Conservation (phyloP, 2,113 vertebrate genomes). For the Saccopteryx bilineata region DNA sequence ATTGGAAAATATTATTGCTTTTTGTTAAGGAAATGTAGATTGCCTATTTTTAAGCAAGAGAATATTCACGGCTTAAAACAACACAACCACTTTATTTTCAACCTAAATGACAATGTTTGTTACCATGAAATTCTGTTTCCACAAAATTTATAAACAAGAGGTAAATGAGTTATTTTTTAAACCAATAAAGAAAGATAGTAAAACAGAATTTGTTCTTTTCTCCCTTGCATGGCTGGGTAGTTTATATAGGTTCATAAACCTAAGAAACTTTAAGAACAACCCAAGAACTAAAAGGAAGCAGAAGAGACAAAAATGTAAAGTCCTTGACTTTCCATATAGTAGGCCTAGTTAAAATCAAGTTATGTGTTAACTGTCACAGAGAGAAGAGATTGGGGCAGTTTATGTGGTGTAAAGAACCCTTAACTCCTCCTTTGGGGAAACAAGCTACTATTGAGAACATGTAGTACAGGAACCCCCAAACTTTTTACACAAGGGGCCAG, state of each 20-base stretch:
- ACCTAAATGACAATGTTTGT: conserved; percentile 15
- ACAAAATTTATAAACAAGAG: conserved; percentile 23
- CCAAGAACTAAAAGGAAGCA: neutral
- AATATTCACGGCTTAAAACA: conserved; percentile 25
- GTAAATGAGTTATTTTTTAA: conserved; percentile 38
- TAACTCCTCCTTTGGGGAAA: neutral
- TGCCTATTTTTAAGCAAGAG: neutral
- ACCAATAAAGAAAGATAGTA: neutral
- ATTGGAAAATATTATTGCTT: conserved; percentile 6
- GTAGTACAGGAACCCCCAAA: neutral
- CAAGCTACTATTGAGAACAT: neutral
- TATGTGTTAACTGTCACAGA: neutral
- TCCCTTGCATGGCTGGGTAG: neutral
- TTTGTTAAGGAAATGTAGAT: conserved; percentile 45
- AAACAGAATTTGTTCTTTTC: neutral
- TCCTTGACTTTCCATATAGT: neutral
- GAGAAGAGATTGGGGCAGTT: neutral
- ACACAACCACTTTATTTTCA: conserved; percentile 30
- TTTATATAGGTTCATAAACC: neutral
- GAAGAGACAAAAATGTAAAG: conserved; percentile 7
- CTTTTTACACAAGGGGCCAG: too few relatives aligned
- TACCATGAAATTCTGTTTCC: neutral
- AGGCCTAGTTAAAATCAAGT: neutral
- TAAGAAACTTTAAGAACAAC: conserved; percentile 5
- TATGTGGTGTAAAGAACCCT: neutral